Conservation (phyloP, 2,888 invertebrate species). For the Diarsia mendica region DNA sequence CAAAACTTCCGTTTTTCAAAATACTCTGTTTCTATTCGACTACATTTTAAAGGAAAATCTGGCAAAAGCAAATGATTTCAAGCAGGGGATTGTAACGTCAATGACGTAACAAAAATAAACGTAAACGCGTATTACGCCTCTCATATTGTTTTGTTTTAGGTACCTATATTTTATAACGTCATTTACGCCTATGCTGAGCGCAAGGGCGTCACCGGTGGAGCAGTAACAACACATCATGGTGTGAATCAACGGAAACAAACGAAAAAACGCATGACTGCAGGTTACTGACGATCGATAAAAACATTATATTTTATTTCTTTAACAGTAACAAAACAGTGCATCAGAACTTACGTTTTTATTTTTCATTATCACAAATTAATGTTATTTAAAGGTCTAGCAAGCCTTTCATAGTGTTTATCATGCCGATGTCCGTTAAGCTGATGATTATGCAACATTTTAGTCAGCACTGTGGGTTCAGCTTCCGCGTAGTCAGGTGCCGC, state of each 20-base stretch:
- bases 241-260: too few relatives aligned
- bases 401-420: constrained; percentile 51
- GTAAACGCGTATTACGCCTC: too few relatives aligned
- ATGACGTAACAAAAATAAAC: too few relatives aligned
- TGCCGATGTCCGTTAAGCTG: constrained; percentile 59
- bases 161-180: too few relatives aligned
- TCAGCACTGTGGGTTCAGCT: constrained; percentile 41
- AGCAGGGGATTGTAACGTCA: too few relatives aligned
- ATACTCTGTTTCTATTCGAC: neutral
- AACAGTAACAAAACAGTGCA: neutral
- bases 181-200: too few relatives aligned
- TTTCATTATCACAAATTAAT: constrained; percentile 55
- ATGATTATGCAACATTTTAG: constrained; percentile 43
- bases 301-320: neutral
- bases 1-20: neutral
- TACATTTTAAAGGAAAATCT: neutral
- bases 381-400: constrained; percentile 54
- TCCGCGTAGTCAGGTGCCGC: too few relatives aligned
- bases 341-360: constrained; percentile 16
- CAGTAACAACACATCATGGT: too few relatives aligned
- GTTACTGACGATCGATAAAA: too few relatives aligned
- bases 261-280: too few relatives aligned
- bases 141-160: too few relatives aligned
- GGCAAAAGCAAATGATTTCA: neutral
- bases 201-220: too few relatives aligned